Evolutionary conservation across 2,888 invertebrate genomes (phyloP).

Genomic region (Drosophila mimetica): DNA sequence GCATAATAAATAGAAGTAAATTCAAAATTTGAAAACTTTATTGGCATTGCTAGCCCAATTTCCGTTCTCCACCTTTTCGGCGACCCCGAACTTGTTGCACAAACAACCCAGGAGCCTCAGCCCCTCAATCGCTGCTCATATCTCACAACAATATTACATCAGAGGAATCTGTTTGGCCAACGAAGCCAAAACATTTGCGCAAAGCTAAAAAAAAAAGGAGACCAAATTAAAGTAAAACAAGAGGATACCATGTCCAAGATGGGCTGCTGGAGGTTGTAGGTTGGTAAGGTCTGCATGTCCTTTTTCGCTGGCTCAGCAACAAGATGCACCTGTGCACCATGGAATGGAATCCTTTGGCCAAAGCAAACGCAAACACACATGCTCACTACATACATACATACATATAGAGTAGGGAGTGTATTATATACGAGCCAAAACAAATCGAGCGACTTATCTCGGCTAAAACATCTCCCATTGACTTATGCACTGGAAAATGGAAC

Average conservation of each 20-base stretch:
- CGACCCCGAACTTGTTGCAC: slow-evolving; percentile 63
- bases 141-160: slow-evolving; percentile 64
- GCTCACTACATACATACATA: no score
- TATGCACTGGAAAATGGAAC: slow-evolving; percentile 80
- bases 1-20: not conserved
- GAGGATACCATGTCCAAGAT: slow-evolving; percentile 50
- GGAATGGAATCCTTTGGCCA: slow-evolving; percentile 63
- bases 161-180: slow-evolving; percentile 66
- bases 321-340: slow-evolving; percentile 75
- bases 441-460: slow-evolving; percentile 75
- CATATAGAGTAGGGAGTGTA: slow-evolving; percentile 20
- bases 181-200: slow-evolving; percentile 71
- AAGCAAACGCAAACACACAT: slow-evolving; percentile 26
- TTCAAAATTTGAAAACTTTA: not conserved
- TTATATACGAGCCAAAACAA: slow-evolving; percentile 71
- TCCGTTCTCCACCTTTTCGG: not conserved
- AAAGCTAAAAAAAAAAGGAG: slow-evolving; percentile 33
- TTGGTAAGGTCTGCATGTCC: slow-evolving; percentile 26
- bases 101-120: slow-evolving; percentile 46
- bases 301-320: slow-evolving; percentile 68
- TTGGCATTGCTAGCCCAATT: slow-evolving; percentile 1
- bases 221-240: slow-evolving; percentile 66
- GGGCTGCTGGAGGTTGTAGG: slow-evolving; percentile 23
- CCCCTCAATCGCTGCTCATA: slow-evolving; percentile 20
- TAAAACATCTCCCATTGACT: slow-evolving; percentile 79